These are phyloP conservation scores for Paramormyrops hopkinsi DNA, from an alignment of 2,797 vertebrate species.

Conservation along the genomic window DNA sequence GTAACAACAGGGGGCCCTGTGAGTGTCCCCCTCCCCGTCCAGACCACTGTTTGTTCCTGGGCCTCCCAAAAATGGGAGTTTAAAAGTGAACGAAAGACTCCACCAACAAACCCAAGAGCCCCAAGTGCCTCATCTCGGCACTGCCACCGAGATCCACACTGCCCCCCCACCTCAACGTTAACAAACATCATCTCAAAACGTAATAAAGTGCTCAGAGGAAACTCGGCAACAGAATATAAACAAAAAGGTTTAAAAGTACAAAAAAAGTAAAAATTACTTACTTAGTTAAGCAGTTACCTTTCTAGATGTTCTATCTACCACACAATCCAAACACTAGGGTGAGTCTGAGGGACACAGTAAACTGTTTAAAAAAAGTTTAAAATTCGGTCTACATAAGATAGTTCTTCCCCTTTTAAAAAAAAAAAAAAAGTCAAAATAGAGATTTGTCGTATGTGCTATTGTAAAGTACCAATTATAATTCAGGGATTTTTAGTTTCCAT, in stretches of 20 bases:
- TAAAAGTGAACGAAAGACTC: background rate
- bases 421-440: background rate
- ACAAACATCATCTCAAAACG: slow-evolving; percentile 32
- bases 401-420: background rate
- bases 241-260: background rate
- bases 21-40: background rate
- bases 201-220: slow-evolving; percentile 53
- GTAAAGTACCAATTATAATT: background rate
- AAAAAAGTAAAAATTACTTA: slow-evolving; percentile 15
- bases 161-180: background rate
- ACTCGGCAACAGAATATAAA: slow-evolving; percentile 11
- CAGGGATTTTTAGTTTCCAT: background rate
- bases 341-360: background rate
- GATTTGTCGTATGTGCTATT: background rate
- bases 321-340: background rate
- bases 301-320: background rate
- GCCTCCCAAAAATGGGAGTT: background rate
- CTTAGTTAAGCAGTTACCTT: background rate
- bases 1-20: background rate
- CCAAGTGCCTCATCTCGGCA: background rate
- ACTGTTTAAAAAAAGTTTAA: background rate
- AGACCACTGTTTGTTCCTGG: background rate
- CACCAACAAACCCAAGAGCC: background rate
- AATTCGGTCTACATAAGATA: background rate
- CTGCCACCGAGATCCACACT: background rate